Conservation (phyloP, 2,113 vertebrate genomes). For the Dolichallabes microphthalmus region DNA sequence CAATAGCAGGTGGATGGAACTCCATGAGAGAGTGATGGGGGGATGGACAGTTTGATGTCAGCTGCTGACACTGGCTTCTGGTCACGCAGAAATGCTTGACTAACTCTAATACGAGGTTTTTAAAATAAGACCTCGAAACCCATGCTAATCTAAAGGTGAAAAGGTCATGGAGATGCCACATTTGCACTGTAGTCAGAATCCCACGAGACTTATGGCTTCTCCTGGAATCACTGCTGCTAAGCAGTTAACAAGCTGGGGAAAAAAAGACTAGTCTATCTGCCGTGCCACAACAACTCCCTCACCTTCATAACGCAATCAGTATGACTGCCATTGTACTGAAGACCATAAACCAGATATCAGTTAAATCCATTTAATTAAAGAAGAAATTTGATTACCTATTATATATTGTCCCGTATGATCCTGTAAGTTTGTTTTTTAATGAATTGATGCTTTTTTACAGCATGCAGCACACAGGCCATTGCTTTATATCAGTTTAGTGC, state of each 20-base stretch:
- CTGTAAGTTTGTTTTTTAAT: background rate
- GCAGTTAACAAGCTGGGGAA: conserved; percentile 31
- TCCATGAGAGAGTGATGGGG: conserved; percentile 12
- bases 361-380: conserved; percentile 1
- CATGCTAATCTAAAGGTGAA: conserved; percentile 65
- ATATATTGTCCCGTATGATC: background rate
- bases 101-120: conserved; percentile 66
- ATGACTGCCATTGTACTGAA: background rate
- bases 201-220: conserved; percentile 23
- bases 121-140: conserved; percentile 64
- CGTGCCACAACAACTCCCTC: background rate
- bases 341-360: background rate
- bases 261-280: conserved; percentile 11
- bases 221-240: conserved; percentile 54
- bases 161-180: conserved; percentile 69
- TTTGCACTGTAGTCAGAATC: conserved; percentile 69
- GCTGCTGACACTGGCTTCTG: conserved; percentile 72
- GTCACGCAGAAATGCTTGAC: conserved; percentile 69
- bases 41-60: conserved; percentile 59
- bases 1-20: conserved; percentile 30
- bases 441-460: background rate
- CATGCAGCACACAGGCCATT: conserved; percentile 1
- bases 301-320: background rate
- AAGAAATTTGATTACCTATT: background rate
- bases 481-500: conserved; percentile 28